These are phyloP conservation scores for Ciconia maguari DNA, from an alignment of 2,113 vertebrate genomes.

Conservation along the genomic window DNA sequence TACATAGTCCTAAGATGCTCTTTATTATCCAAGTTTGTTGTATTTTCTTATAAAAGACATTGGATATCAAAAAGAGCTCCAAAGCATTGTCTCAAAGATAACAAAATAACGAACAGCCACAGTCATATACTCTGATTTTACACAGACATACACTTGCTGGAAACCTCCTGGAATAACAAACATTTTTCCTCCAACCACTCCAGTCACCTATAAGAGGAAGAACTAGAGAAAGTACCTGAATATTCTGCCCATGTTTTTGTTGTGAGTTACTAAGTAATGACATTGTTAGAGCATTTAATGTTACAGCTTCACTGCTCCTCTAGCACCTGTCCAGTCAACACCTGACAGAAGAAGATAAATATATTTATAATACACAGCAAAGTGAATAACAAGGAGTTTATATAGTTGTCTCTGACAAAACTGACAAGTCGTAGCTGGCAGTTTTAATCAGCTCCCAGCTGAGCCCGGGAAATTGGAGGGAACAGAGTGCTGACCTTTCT, in stretches of 20 bases:
- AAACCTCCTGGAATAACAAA: background rate
- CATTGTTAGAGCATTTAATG: background rate
- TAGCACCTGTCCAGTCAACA: constrained; percentile 57
- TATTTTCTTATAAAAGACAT: background rate
- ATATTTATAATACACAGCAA: constrained; percentile 72
- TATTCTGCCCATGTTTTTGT: background rate
- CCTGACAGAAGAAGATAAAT: constrained; percentile 76
- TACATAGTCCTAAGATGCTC: background rate
- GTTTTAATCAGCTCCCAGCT: constrained; percentile 73
- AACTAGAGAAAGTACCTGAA: constrained; percentile 1
- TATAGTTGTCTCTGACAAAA: constrained; percentile 64
- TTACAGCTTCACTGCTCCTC: constrained; percentile 32
- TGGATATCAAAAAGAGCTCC: background rate
- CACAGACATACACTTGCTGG: background rate
- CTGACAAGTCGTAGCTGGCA: constrained; percentile 54
- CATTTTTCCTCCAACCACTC: background rate
- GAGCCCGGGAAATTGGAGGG: constrained; percentile 67
- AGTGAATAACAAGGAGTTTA: constrained; percentile 70
- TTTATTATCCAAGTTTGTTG: background rate
- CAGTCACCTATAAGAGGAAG: background rate
- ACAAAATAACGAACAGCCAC: background rate
- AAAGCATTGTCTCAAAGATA: background rate
- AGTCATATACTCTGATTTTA: background rate
- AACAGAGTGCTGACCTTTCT: constrained; percentile 64
- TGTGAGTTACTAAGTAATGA: constrained; percentile 32